Evolutionary conservation across 2,888 invertebrate species (phyloP), one percentile per base, ranked within the genome.

Genomic region (Orthonevra nobilis): DNA sequence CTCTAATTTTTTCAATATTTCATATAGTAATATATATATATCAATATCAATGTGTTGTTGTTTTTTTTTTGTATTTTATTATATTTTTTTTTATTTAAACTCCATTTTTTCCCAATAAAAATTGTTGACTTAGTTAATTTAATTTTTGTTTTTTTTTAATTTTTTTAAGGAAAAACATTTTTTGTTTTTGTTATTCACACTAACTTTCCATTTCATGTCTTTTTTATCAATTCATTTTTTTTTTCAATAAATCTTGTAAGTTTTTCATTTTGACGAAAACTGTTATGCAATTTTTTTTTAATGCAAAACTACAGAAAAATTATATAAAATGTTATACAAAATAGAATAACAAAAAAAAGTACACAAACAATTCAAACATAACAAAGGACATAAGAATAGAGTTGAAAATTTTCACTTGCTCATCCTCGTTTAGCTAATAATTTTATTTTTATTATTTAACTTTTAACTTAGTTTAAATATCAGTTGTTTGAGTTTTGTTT

Each of bases 11-110:
- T 66, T 72, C 66, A 79, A 73, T 73, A 73, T 68, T 73, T 73
- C 36, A 79, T 68, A 79, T 79, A 79, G 73, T 79, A 79, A 73
- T 79, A 79, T 79, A 75, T 75, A n/a, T n/a, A 79, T 70, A 70
- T 72, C 52, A 54, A 63, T 79, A 79, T 79, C 72, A 79, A 66
- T 79, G 66, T 52, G 72, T 66, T 66, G 56, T 61, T 38, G 6
- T 30, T 19, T 44, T 44, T 40, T 7, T 60, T 60, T 54, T 9
- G 38, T 36, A 46, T 70, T n/a, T 52, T 60, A 42, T 63, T 64
- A 28, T 40, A n/a, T n/a, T 66, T 68, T 46, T 66, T 26, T 34
- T 60, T 60, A 46, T n/a, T n/a, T n/a, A n/a, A n/a, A n/a, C n/a
- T n/a, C n/a, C n/a, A n/a, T n/a, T n/a, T n/a, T n/a, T n/a, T n/a